Base-by-base conservation (phyloP, 2,113 vertebrate genomes). In the Gila orcuttii region DNA sequence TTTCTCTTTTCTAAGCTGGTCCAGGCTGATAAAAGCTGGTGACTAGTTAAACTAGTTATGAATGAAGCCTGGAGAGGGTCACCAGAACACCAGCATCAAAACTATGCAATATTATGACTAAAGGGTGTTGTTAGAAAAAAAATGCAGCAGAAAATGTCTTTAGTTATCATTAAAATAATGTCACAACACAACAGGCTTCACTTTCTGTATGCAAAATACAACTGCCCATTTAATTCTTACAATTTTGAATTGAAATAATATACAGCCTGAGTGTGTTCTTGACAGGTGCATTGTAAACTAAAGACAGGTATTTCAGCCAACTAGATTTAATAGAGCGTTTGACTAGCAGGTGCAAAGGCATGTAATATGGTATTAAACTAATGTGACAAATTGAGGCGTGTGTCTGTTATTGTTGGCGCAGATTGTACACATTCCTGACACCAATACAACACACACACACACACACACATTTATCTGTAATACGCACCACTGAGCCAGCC, bases 401-500 rank as follows among this genome's bases (percentile, higher is more conserved):
- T 75, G 23, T 15, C n/a, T 76, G 45, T 76, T 76, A 50, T 17
- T 4, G 10, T 52, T 76, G 42, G 15, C 78, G 4, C 9, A 23
- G 36, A 23, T 42, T 42, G 33, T 42, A 57, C 52, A 80, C 66
- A 86, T 42, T 64, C 25, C 6, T 55, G 17, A 55, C 52, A 57
- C 52, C 68, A 36, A 59, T 19, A 25, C 33, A 59, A 60, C 19
- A 57, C 52, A 57, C 52, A 57, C 52, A 50, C 21, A 45, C 15
- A 83, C 36, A 68, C 25, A 76, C 91, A 87, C 36, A 19, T 57
- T 11, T 60, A 7, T 68, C 13, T 52, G 21, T 39, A n/a, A 52
- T 59, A 89, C 97, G 95, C 91, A 99, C 98, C 98, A 99, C 73
- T 97, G 92, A 8, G 95, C 96, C 85, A 99, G 95, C 52, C 97